These are phyloP conservation scores for Zygaena filipendulae DNA, from an alignment of 2,888 invertebrate species.

Conservation along the genomic window DNA sequence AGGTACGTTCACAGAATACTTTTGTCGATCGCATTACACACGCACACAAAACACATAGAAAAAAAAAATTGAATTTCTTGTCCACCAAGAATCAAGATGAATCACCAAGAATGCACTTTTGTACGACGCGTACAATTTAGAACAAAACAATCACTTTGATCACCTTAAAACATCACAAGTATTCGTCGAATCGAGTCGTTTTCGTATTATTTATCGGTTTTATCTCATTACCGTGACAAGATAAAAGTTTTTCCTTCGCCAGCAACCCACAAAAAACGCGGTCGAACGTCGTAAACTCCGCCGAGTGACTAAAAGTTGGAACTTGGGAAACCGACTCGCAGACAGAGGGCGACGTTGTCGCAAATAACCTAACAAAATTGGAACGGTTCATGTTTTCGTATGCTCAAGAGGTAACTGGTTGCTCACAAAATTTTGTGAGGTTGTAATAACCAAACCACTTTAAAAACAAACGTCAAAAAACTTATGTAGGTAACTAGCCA, in stretches of 20 bases:
- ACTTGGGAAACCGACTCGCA: no score
- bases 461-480: no score
- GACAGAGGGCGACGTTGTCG: no score
- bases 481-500: no score
- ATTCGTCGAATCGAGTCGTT: constrained; percentile 31
- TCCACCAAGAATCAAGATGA: constrained; percentile 59
- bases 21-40: constrained; percentile 26
- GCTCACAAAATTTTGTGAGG: no score
- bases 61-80: constrained; percentile 53
- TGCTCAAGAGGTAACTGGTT: no score
- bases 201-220: constrained; percentile 27
- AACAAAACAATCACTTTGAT: constrained; percentile 30
- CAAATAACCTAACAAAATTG: constrained; percentile 52
- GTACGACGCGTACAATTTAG: constrained; percentile 33
- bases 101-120: constrained; percentile 60
- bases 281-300: constrained; percentile 27
- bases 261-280: constrained; percentile 28
- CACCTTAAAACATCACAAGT: constrained; percentile 32
- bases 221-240: constrained; percentile 36
- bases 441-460: no score
- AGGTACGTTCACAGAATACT: constrained; percentile 40
- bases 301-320: constrained; percentile 44
- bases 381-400: constrained; percentile 39
- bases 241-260: constrained; percentile 45
- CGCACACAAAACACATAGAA: constrained; percentile 30